phyloP scores from a whole-genome alignment of 2,888 invertebrate genomes.

The Thumatha senex region DNA sequence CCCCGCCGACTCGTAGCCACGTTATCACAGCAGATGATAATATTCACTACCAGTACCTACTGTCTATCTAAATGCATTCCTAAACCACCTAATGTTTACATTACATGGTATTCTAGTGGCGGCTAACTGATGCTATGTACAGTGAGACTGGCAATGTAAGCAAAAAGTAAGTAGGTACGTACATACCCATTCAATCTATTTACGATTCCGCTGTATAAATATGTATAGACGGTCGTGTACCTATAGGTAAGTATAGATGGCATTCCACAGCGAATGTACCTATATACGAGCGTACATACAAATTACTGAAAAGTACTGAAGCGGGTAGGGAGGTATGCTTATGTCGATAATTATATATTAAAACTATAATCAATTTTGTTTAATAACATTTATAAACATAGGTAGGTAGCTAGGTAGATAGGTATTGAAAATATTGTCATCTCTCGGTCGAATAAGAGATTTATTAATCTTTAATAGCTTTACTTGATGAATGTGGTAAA shows the following conservation, averaged over 20 bases:
- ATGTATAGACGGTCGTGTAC: constrained; percentile 61
- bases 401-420: too few relatives aligned
- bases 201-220: constrained; percentile 76
- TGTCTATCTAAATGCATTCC: constrained; percentile 80
- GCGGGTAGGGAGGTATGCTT: constrained; percentile 19
- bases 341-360: constrained; percentile 28
- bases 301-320: constrained; percentile 58
- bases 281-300: constrained; percentile 53
- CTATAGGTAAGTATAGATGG: constrained; percentile 62
- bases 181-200: constrained; percentile 81
- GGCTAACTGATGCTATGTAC: constrained; percentile 58
- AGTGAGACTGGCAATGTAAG: constrained; percentile 68
- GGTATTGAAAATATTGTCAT: too few relatives aligned
- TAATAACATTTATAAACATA: too few relatives aligned
- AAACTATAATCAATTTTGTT: too few relatives aligned
- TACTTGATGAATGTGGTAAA: too few relatives aligned
- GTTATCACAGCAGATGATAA: constrained; percentile 83
- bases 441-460: too few relatives aligned
- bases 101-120: constrained; percentile 64
- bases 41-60: constrained; percentile 77
- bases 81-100: constrained; percentile 79
- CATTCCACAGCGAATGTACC: constrained; percentile 77
- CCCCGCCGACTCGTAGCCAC: constrained; percentile 70
- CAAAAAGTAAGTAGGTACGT: constrained; percentile 71
- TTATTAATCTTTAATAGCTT: too few relatives aligned